phyloP scores from a whole-genome alignment of 2,113 vertebrate species.

The Artemisiospiza belli region DNA sequence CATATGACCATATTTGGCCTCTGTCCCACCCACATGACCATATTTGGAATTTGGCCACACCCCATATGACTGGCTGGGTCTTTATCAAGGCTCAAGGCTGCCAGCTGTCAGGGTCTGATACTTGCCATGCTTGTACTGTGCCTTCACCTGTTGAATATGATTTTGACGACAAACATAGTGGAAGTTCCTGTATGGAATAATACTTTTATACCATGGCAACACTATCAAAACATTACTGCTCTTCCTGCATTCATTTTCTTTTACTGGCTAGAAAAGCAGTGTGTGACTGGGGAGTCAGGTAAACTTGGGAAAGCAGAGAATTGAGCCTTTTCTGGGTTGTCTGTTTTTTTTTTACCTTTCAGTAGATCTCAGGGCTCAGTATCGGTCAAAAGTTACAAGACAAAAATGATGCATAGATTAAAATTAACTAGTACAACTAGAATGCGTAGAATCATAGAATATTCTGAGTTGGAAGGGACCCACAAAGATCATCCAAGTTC shows the following conservation, averaged over 20 bases:
- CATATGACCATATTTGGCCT: no score
- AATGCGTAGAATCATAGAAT: background rate
- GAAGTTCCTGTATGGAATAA: slow-evolving; percentile 4
- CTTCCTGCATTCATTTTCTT: background rate
- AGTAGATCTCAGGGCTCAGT: background rate
- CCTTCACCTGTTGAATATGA: slow-evolving; percentile 2
- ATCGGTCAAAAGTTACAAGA: background rate
- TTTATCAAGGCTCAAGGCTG: background rate
- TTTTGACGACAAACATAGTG: background rate
- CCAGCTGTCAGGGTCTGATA: background rate
- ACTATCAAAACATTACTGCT: background rate
- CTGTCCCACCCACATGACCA: no score
- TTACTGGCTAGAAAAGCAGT: background rate
- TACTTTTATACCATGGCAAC: slow-evolving; percentile 6
- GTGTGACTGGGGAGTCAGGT: background rate
- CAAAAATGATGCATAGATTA: background rate
- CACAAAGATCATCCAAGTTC: background rate
- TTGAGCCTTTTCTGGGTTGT: background rate
- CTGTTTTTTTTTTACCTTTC: background rate
- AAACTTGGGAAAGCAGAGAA: background rate
- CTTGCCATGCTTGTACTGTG: background rate
- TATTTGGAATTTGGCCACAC: no score
- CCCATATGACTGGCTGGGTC: background rate
- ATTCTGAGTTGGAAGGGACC: background rate
- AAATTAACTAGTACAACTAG: background rate